These are phyloP conservation scores for Lordiphosa clarofinis DNA, from an alignment of 1,140 invertebrate genomes.

Conservation along the genomic window DNA sequence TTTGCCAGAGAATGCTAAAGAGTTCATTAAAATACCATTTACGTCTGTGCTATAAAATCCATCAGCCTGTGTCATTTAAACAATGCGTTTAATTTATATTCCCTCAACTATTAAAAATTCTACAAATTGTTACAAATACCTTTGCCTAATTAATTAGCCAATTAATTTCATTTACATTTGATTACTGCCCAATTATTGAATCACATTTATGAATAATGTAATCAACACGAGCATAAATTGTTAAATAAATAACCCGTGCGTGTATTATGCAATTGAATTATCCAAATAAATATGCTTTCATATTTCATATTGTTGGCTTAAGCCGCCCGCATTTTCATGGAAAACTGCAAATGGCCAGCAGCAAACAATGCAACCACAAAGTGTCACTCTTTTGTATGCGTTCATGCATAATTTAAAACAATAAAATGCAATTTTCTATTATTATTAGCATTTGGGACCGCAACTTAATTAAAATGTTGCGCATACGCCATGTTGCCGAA, in stretches of 20 bases:
- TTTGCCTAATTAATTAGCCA: slow-evolving; percentile 54
- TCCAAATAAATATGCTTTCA: slow-evolving; percentile 7
- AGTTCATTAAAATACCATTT: slow-evolving; percentile 1
- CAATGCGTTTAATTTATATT: not conserved
- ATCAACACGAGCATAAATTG: slow-evolving; percentile 28
- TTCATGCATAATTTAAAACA: slow-evolving; percentile 54
- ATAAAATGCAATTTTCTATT: slow-evolving; percentile 47
- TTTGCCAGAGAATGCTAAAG: not conserved
- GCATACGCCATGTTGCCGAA: slow-evolving; percentile 38
- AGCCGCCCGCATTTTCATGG: not conserved
- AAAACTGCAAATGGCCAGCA: slow-evolving; percentile 5
- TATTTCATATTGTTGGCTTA: not conserved
- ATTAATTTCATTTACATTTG: slow-evolving; percentile 64
- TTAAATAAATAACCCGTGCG: slow-evolving; percentile 41
- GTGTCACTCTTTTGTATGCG: slow-evolving; percentile 27
- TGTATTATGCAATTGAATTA: slow-evolving; percentile 25
- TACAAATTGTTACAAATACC: slow-evolving; percentile 26
- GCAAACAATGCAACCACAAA: slow-evolving; percentile 19
- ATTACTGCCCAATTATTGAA: slow-evolving; percentile 64
- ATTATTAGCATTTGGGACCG: slow-evolving; percentile 39
- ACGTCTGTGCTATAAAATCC: slow-evolving; percentile 8
- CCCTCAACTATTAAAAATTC: slow-evolving; percentile 1
- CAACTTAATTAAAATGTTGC: slow-evolving; percentile 70
- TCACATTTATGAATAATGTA: slow-evolving; percentile 49
- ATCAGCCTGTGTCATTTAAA: slow-evolving; percentile 14